A percentile compares a stretch with the other conserved stretches of the same genome.
These are phyloP conservation scores for Eilema caniola DNA, from an alignment of 2,888 invertebrate genomes.

Conservation along the genomic window DNA sequence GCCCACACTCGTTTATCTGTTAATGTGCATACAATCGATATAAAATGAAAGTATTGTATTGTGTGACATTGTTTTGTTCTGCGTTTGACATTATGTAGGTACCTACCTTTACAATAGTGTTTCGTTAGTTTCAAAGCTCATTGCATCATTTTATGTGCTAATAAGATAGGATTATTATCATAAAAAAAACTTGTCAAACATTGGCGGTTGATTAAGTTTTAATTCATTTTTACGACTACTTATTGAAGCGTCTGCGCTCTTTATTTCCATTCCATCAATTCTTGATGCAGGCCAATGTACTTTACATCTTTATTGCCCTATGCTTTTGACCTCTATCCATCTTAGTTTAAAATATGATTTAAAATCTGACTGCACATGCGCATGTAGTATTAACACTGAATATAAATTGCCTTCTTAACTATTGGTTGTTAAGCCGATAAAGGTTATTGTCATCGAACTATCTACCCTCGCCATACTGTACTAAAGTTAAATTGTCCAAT, in stretches of 20 bases:
- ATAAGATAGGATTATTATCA: background rate
- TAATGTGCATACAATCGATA: slow-evolving; percentile 32
- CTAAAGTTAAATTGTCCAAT: slow-evolving; percentile 82
- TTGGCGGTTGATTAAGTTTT: slow-evolving; percentile 33
- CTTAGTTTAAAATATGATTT: slow-evolving; percentile 59
- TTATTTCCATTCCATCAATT: slow-evolving; percentile 44
- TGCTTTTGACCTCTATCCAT: slow-evolving; percentile 46
- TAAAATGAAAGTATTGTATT: background rate
- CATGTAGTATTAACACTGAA: slow-evolving; percentile 65
- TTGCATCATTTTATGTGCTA: slow-evolving; percentile 5
- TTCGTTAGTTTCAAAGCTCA: background rate
- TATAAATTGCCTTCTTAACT: slow-evolving; percentile 78
- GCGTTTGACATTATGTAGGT: background rate
- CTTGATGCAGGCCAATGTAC: slow-evolving; percentile 37
- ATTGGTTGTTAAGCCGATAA: slow-evolving; percentile 73
- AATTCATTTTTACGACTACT: slow-evolving; percentile 33
- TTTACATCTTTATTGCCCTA: slow-evolving; percentile 38
- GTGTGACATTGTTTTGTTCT: background rate
- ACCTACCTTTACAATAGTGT: background rate
- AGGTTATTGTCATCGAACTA: slow-evolving; percentile 78
- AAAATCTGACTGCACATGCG: slow-evolving; percentile 48
- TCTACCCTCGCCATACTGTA: slow-evolving; percentile 69
- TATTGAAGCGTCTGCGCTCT: slow-evolving; percentile 24
- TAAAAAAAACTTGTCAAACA: slow-evolving; percentile 21
- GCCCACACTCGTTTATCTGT: slow-evolving; percentile 72